A percentile compares a stretch with the other conserved stretches of the same genome.
phyloP scores from a whole-genome alignment of 2,797 vertebrate genomes.

The Ctenochaetus hawaiiensis region DNA sequence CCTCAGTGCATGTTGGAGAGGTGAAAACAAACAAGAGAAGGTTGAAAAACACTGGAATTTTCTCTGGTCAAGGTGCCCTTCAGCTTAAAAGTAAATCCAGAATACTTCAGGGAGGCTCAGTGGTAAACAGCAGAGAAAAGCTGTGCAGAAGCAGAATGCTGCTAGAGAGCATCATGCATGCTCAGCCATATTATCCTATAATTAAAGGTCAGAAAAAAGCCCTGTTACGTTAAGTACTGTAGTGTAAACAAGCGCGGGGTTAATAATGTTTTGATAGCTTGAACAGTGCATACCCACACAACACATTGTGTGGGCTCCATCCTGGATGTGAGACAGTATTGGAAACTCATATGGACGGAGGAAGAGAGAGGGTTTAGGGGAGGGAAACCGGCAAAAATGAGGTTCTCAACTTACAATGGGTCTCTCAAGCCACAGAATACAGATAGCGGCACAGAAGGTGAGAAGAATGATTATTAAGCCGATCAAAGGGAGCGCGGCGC shows the following conservation, averaged over 20 bases:
- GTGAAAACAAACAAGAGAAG: background rate
- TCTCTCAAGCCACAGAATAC: conserved; percentile 57
- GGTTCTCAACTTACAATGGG: conserved; percentile 52
- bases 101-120: conserved; percentile 27
- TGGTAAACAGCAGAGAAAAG: conserved; percentile 10
- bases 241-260: conserved; percentile 37
- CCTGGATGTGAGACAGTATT: conserved; percentile 29
- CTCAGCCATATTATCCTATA: conserved; percentile 21
- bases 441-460: conserved; percentile 68
- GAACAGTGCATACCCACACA: conserved; percentile 18
- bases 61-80: conserved; percentile 37
- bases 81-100: conserved; percentile 18
- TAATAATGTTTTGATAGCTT: conserved; percentile 35
- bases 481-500: conserved; percentile 64
- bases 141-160: background rate
- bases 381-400: conserved; percentile 40
- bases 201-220: conserved; percentile 39
- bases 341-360: conserved; percentile 10
- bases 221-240: conserved; percentile 8
- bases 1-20: background rate
- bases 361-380: background rate
- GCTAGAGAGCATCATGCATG: conserved; percentile 14
- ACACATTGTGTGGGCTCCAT: conserved; percentile 17
- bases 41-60: conserved; percentile 2
- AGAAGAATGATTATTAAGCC: conserved; percentile 74